A percentile compares a stretch with the other conserved stretches of the same genome.
Conservation (phyloP, 2,888 invertebrate species). For the Tachina lurida region DNA sequence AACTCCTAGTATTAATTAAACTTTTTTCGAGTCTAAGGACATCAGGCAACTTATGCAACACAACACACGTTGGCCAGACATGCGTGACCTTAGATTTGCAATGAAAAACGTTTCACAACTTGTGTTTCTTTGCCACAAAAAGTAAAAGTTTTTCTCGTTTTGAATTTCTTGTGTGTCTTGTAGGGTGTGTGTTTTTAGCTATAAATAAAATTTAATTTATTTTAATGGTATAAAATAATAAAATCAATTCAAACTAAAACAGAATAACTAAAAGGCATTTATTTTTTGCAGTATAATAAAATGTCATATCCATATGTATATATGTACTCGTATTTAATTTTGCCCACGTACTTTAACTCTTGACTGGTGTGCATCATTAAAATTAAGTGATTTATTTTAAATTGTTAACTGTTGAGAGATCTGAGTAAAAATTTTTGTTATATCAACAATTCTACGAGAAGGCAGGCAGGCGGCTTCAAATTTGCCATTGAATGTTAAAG, state of each 20-base stretch:
- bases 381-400: slow-evolving; percentile 47
- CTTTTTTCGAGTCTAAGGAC: too few species aligned
- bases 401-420: background rate
- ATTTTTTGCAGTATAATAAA: background rate
- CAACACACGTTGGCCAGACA: too few species aligned
- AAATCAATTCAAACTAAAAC: slow-evolving; percentile 1
- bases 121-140: too few species aligned
- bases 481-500: too few species aligned
- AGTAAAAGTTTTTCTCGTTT: too few species aligned
- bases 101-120: too few species aligned
- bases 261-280: background rate
- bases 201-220: background rate
- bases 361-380: slow-evolving; percentile 12
- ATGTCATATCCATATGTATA: slow-evolving; percentile 4
- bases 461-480: too few species aligned
- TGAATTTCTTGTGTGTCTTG: background rate
- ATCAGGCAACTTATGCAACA: too few species aligned
- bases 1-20: too few species aligned
- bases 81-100: too few species aligned
- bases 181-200: background rate
- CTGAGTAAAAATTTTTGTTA: background rate
- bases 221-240: background rate
- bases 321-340: slow-evolving; percentile 48
- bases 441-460: too few species aligned
- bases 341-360: slow-evolving; percentile 48